Conservation (phyloP, 2,888 invertebrate genomes). For the Agonopterix heracliana region DNA sequence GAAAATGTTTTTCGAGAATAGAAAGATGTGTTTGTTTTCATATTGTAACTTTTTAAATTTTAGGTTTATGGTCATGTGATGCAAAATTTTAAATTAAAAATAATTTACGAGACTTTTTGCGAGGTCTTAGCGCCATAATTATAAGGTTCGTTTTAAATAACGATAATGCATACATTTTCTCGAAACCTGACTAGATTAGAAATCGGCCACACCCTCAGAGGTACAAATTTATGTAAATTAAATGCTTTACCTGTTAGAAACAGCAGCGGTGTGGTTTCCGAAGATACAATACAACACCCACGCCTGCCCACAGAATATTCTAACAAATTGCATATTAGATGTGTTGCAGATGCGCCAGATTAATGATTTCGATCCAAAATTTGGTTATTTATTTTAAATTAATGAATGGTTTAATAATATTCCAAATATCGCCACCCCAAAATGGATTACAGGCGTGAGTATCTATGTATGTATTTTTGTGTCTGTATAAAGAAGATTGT, state of each 20-base stretch:
- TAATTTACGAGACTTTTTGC: not conserved
- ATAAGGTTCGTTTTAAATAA: no score
- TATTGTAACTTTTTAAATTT: constrained; percentile 9
- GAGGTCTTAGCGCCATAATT: no score
- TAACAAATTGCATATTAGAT: not conserved
- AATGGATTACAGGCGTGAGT: no score
- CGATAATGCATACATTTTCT: no score
- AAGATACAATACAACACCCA: constrained; percentile 1
- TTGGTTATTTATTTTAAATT: no score
- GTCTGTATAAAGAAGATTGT: no score
- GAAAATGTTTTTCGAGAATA: constrained; percentile 9
- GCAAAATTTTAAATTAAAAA: no score
- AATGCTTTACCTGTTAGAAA: constrained; percentile 2
- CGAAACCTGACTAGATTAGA: no score
- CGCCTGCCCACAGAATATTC: not conserved
- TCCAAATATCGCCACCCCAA: no score
- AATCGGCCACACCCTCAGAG: not conserved
- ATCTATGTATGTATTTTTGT: no score
- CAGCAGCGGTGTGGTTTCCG: not conserved
- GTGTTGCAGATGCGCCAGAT: not conserved
- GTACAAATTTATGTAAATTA: not conserved
- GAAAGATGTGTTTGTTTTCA: not conserved
- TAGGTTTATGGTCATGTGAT: constrained; percentile 19
- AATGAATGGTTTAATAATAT: no score
- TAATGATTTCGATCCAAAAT: not conserved